A percentile compares a stretch with the other conserved stretches of the same genome.
Conservation (phyloP, 2,888 invertebrate species). For the Drosophila nigricruria region DNA sequence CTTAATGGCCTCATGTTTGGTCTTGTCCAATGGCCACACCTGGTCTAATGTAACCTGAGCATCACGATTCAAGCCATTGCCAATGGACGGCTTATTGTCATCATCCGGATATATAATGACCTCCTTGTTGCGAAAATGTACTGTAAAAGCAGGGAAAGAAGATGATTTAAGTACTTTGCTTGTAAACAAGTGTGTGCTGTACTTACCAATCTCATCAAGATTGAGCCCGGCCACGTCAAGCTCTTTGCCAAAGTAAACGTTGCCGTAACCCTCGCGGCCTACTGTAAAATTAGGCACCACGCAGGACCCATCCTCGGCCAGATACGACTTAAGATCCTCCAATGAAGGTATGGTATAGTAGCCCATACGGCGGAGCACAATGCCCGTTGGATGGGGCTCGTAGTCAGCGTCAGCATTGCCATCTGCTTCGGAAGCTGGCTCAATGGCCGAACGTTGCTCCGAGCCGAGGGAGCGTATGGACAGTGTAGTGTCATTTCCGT, state of each 20-base stretch:
- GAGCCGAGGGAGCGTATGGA: conserved; percentile 69
- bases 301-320: conserved; percentile 91
- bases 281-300: conserved; percentile 94
- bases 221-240: conserved; percentile 94
- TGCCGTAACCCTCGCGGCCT: conserved; percentile 95
- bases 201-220: conserved; percentile 92
- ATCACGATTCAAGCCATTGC: conserved; percentile 94
- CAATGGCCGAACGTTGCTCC: conserved; percentile 70
- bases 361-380: conserved; percentile 91
- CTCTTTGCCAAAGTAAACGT: conserved; percentile 93
- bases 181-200: background rate
- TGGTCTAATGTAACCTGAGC: conserved; percentile 97
- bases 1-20: conserved; percentile 91
- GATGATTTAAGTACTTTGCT: background rate
- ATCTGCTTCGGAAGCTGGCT: conserved; percentile 32
- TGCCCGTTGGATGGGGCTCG: conserved; percentile 89
- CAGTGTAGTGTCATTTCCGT: conserved; percentile 73
- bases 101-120: conserved; percentile 98
- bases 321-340: conserved; percentile 91
- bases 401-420: conserved; percentile 26
- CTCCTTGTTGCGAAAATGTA: conserved; percentile 97
- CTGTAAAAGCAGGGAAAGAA: conserved; percentile 83
- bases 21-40: conserved; percentile 96
- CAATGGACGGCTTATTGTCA: conserved; percentile 93
- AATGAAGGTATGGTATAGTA: conserved; percentile 96